These are phyloP conservation scores for Ibidorhyncha struthersii DNA, from an alignment of 2,113 vertebrate species.

Conservation along the genomic window DNA sequence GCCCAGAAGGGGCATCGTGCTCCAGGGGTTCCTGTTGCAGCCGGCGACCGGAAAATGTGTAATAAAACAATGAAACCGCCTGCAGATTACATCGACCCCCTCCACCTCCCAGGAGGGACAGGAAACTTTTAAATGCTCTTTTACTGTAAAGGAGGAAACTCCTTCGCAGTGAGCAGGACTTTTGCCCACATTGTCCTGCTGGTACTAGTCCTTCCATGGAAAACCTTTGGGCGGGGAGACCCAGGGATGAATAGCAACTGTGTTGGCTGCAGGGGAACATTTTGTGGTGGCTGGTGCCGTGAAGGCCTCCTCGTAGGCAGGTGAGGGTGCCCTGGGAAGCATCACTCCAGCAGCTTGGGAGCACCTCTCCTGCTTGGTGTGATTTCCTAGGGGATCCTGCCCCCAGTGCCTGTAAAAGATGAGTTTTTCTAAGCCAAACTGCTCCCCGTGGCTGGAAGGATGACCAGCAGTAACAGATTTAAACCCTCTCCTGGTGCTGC, in stretches of 20 bases:
- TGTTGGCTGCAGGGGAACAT: neutral
- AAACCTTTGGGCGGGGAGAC: neutral
- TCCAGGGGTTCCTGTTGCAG: neutral
- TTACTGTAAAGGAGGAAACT: slow-evolving; percentile 34
- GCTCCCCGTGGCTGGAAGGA: neutral
- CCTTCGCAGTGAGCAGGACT: neutral
- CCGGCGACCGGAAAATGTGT: neutral
- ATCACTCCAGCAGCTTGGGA: neutral
- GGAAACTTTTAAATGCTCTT: slow-evolving; percentile 15
- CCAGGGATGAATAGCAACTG: no score
- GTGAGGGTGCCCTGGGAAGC: neutral
- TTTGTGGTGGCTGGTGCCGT: neutral
- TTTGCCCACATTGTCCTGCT: neutral
- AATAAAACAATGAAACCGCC: neutral
- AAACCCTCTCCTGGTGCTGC: neutral
- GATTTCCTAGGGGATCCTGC: neutral
- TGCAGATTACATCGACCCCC: neutral
- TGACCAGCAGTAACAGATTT: neutral
- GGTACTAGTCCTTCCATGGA: neutral
- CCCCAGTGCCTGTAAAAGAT: neutral
- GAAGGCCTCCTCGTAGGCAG: accelerated
- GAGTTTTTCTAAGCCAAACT: neutral
- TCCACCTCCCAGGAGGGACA: neutral
- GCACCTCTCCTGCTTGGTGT: neutral
- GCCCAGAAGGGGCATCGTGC: neutral